phyloP scores from a whole-genome alignment of 1,140 invertebrate genomes.

The Phocides pigmalion region DNA sequence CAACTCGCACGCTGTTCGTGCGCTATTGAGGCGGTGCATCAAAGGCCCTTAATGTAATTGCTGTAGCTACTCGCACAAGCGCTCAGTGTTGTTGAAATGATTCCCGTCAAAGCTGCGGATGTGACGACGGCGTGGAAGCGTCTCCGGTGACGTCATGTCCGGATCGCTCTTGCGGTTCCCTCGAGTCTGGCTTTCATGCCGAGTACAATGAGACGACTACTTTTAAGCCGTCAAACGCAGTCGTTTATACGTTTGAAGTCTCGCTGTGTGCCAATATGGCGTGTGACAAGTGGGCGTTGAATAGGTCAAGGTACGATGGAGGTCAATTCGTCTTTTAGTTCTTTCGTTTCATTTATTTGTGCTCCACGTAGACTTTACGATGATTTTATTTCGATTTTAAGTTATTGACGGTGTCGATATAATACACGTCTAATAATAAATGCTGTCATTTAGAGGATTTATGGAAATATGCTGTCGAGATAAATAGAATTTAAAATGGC shows the following conservation, averaged over 20 bases:
- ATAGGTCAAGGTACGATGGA: slow-evolving; percentile 6
- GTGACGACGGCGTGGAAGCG: slow-evolving; percentile 43
- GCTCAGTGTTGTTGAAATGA: slow-evolving; percentile 49
- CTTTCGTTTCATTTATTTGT: background rate
- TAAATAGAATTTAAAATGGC: slow-evolving; percentile 12
- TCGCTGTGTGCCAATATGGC: background rate
- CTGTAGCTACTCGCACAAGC: slow-evolving; percentile 37
- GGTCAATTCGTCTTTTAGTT: slow-evolving; percentile 6
- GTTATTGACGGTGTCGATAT: no score
- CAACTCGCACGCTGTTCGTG: slow-evolving; percentile 9
- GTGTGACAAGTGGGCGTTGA: slow-evolving; percentile 3
- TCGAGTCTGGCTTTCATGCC: slow-evolving; percentile 34
- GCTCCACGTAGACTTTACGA: no score
- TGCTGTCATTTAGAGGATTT: no score
- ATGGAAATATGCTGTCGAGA: background rate
- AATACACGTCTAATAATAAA: no score
- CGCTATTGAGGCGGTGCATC: slow-evolving; percentile 26
- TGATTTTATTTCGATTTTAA: no score
- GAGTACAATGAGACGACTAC: slow-evolving; percentile 8
- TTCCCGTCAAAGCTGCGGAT: slow-evolving; percentile 44
- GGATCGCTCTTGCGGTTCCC: slow-evolving; percentile 36
- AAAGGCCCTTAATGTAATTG: slow-evolving; percentile 52
- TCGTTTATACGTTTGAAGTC: slow-evolving; percentile 3
- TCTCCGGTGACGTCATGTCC: slow-evolving; percentile 41
- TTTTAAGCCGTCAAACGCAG: slow-evolving; percentile 20